phyloP scores from a whole-genome alignment of 37 sponge, comb jelly and placozoan species.

The Spongilla lacustris region DNA sequence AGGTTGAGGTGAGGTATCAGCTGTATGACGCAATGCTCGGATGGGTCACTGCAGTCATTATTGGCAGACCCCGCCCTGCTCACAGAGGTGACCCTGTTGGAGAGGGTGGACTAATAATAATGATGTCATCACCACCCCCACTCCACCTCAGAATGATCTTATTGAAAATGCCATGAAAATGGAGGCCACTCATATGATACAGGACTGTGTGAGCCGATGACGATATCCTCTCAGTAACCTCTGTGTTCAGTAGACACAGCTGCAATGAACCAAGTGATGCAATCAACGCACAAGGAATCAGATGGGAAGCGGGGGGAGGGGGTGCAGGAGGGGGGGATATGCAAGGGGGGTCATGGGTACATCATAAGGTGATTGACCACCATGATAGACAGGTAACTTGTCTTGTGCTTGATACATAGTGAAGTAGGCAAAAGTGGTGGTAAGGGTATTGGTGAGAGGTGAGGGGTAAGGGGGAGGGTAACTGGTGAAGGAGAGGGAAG shows the following conservation, averaged over 20 bases:
- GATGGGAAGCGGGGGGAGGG: not conserved
- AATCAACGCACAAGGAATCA: not conserved
- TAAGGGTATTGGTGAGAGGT: not conserved
- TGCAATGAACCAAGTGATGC: not conserved
- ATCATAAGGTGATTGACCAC: not conserved
- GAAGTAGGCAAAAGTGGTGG: not conserved
- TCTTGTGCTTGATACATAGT: not conserved
- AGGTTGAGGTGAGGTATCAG: slow-evolving; percentile 78
- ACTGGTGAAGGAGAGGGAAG: too few relatives aligned
- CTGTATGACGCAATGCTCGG: slow-evolving; percentile 52
- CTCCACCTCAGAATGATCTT: slow-evolving; percentile 77
- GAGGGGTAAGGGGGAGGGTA: not conserved
- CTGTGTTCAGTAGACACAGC: slow-evolving; percentile 58
- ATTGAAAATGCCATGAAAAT: slow-evolving; percentile 83
- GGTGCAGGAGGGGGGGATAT: not conserved
- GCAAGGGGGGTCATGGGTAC: not conserved
- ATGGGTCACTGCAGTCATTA: not conserved
- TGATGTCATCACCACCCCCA: slow-evolving; percentile 8
- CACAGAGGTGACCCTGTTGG: slow-evolving; percentile 58
- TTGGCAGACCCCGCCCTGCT: slow-evolving; percentile 20
- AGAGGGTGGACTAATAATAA: not conserved
- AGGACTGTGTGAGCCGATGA: slow-evolving; percentile 50
- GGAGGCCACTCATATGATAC: slow-evolving; percentile 71
- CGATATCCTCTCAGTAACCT: slow-evolving; percentile 11
- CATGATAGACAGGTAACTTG: not conserved